Base-by-base conservation (phyloP, 1,140 invertebrate species). In the Listronotus oregonensis region DNA sequence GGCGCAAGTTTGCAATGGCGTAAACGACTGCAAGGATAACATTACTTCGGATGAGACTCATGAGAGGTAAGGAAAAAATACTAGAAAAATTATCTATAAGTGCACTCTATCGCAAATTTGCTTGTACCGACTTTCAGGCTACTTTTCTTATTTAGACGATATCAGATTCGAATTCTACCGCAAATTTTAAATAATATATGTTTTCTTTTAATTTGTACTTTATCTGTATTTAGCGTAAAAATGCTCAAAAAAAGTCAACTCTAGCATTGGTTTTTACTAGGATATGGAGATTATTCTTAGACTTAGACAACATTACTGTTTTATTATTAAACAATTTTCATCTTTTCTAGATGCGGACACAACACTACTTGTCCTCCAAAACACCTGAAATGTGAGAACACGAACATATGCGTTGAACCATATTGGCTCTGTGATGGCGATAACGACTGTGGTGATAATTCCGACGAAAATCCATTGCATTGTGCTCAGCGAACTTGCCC, bases 391-490 rank as follows among this genome's bases (percentile, higher is more conserved):
- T 97, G 95, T 75, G 89, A 94, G 72, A 93, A 92, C 62, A 97
- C 94, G 0, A 96, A 96, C 68, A 96, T 97, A 58, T 97, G 95
- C 73, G 94, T 97, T 0, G 94, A 97, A 76, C 93, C 93, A 0
- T 97, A 95, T 75, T 97, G 94, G 94, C 81, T 97, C 0, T 97
- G 95, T 76, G 93, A 95, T 77, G 93, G 93, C 0, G 94, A 85
- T 64, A 95, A 97, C 74, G 96, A 98, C 78, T 98, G 96, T 75
- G 95, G 95, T 0, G 97, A 98, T 76, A 96, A 96, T 74, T 92
- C 90, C 0, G 96, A 99, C 77, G 96, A 98, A 81, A 90, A 96
- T 85, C 85, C 91, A 0, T 75, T 94, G 34, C 90, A 96, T 70
- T 98, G 96, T 75, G 89, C 91, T 0, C 87, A 93, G 69, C 82